A percentile compares a stretch with the other conserved stretches of the same genome.
These are phyloP conservation scores for Halichondria panicea DNA, from an alignment of 37 sponge, comb jelly and placozoan genomes.

Conservation along the genomic window DNA sequence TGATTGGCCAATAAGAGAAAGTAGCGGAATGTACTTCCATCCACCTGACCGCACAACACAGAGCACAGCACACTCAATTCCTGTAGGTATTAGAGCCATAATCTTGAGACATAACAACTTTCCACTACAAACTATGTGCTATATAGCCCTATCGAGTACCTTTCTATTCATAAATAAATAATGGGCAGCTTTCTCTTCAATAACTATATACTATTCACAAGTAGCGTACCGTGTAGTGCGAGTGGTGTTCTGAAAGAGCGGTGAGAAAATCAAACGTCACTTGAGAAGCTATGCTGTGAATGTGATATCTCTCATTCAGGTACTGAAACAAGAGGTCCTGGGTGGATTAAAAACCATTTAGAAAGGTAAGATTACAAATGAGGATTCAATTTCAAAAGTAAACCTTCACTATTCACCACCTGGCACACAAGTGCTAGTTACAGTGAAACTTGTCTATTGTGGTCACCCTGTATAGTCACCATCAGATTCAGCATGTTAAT, in stretches of 20 bases:
- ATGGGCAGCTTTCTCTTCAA: no score
- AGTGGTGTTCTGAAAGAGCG: constrained; percentile 29
- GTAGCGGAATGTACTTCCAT: constrained; percentile 54
- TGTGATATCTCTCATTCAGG: constrained; percentile 48
- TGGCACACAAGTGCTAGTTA: no score
- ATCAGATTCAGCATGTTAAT: no score
- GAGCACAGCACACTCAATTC: constrained; percentile 37
- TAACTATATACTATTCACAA: not conserved
- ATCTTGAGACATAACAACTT: not conserved
- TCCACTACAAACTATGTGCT: no score
- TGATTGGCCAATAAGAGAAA: constrained; percentile 46
- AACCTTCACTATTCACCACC: no score
- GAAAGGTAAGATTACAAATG: not conserved
- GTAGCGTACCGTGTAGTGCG: constrained; percentile 19
- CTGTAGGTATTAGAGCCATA: constrained; percentile 15
- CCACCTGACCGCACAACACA: constrained; percentile 34
- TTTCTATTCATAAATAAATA: no score
- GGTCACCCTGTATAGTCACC: no score
- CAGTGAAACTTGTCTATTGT: no score
- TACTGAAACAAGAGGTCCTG: constrained; percentile 52
- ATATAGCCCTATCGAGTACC: no score
- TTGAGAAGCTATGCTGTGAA: constrained; percentile 24
- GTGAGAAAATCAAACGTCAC: constrained; percentile 43
- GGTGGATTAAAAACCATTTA: no score
- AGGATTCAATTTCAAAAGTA: not conserved